Evolutionary conservation across 2,113 vertebrate genomes (phyloP), one percentile per base, ranked within the genome.

Genomic region (Oryzias woworae): DNA sequence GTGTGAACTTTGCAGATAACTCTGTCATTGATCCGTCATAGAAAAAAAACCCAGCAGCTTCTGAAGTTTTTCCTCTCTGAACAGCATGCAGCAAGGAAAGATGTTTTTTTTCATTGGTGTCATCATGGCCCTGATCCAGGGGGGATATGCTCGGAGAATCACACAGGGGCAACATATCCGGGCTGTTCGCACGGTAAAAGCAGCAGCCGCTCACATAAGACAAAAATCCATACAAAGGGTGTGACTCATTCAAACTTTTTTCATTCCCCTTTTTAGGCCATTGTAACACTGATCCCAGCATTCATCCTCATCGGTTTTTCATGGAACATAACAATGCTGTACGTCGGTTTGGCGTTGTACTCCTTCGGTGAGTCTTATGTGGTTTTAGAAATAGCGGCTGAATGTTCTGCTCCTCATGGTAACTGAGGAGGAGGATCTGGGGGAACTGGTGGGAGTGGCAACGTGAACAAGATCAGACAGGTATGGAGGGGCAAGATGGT

Each of bases 81-180:
- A 44, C 77, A 99, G 97, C 77, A 94, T 98, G 92, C 93, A 99
- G 81, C 97, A 98, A 80, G 97, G 97, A 18, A 96, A 97, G 92
- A 99, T 99, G 97, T 98, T 96, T 71, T 96, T 98, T 91, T 97
- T 97, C 82, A 96, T 98, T 57, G 97, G 96, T 44, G 91, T 99
- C 72, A 93, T 94, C 79, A 99, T 99, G 97, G 96, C 96, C 48
- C 45, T 89, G 51, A 88, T 99, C 83, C 97, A 99, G 87, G 97
- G 97, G 17, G 89, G 95, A 59, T 99, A 96, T 0, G 92, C 94
- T 81, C 94, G 97, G 16, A 92, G 93, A 77, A 95, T 99, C 85
- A 88, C 93, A 79, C 94, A 94, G 14, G 95, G 92, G 71, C 70
- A 88, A 57, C 97, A 98, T 71, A 90, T 96, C 74, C 84, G 63